These are phyloP conservation scores for Coturnix japonica DNA, from an alignment of 2,113 vertebrate species.

Conservation along the genomic window DNA sequence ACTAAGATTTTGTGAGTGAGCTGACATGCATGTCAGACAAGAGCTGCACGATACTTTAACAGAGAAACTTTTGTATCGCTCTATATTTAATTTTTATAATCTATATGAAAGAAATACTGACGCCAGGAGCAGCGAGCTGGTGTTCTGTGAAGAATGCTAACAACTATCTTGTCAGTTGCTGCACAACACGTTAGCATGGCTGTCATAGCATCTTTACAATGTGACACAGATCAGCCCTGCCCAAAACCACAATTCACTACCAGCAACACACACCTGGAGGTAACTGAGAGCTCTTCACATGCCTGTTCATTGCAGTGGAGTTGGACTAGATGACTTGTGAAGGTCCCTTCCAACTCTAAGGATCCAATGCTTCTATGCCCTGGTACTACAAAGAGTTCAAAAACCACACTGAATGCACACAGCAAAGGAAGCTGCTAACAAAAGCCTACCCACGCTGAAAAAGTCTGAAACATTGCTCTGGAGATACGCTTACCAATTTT, in stretches of 20 bases:
- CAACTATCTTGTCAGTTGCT: not conserved
- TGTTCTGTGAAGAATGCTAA: constrained; percentile 6
- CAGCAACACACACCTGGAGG: not conserved
- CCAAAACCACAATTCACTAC: not conserved
- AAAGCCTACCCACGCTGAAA: fast-evolving
- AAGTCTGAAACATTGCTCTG: not conserved
- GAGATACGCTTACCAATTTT: fast-evolving
- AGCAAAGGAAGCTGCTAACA: not conserved
- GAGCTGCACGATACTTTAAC: not conserved
- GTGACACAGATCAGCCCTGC: not conserved
- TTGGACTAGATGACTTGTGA: no score
- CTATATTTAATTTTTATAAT: constrained; percentile 10
- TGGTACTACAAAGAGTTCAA: not conserved
- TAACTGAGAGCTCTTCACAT: not conserved
- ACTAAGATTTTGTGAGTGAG: not conserved
- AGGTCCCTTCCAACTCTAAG: no score
- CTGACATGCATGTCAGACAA: constrained; percentile 24
- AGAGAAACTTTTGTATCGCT: constrained; percentile 17
- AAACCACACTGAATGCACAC: fast-evolving
- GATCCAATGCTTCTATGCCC: not conserved
- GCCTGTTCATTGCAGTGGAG: not conserved
- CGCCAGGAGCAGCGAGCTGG: not conserved
- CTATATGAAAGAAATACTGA: constrained; percentile 13
- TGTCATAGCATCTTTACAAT: not conserved
- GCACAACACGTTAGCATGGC: fast-evolving